Percentiles rank a stretch among this genome's conserved stretches.
Evolutionary conservation across 2,888 invertebrate genomes (phyloP).

Genomic region (Rhodophaea formosa): DNA sequence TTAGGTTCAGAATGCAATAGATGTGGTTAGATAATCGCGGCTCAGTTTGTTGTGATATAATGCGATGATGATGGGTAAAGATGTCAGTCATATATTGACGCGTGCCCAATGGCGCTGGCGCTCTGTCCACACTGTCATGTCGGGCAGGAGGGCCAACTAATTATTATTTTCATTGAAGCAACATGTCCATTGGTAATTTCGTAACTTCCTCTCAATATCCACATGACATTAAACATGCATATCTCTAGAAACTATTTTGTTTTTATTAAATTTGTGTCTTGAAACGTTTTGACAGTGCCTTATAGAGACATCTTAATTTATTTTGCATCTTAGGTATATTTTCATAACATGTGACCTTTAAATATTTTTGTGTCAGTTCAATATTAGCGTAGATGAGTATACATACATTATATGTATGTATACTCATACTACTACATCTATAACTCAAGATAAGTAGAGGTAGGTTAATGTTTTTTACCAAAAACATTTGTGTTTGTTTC

Average conservation of each 20-base stretch:
- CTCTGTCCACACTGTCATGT: conserved; percentile 47
- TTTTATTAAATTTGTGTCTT: neutral
- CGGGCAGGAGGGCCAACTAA: conserved; percentile 57
- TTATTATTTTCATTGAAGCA: conserved; percentile 61
- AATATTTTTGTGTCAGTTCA: neutral
- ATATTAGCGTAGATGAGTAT: too few relatives aligned
- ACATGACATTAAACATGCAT: too few relatives aligned
- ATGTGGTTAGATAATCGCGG: conserved; percentile 15
- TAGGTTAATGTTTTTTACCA: too few relatives aligned
- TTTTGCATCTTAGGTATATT: neutral
- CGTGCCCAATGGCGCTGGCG: conserved; percentile 61
- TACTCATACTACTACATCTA: too few relatives aligned
- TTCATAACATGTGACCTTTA: neutral
- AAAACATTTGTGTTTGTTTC: too few relatives aligned
- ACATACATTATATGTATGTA: too few relatives aligned
- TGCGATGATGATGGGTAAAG: conserved; percentile 74
- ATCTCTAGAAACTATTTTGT: too few relatives aligned
- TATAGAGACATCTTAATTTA: neutral
- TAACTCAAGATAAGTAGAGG: too few relatives aligned
- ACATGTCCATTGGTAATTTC: conserved; percentile 21
- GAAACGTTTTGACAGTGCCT: neutral
- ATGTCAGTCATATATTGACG: conserved; percentile 75
- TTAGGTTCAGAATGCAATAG: conserved; percentile 41
- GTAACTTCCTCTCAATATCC: too few relatives aligned
- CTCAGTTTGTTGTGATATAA: conserved; percentile 54